phyloP scores from a whole-genome alignment of 2,113 vertebrate species.

The Anolis sagrei region DNA sequence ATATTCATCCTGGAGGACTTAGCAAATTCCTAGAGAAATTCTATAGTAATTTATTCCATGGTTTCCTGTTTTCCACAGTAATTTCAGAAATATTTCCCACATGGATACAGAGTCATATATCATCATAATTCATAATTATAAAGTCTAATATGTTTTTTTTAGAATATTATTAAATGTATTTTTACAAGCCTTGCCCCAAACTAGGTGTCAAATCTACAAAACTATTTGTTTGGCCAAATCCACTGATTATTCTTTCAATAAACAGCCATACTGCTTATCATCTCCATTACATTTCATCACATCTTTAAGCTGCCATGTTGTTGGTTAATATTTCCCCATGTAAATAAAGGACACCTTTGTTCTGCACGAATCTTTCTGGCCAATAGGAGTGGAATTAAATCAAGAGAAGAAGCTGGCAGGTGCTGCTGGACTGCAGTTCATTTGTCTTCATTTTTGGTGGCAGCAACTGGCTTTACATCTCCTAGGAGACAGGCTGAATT shows the following conservation, averaged over 20 bases:
- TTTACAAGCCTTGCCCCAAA: background rate
- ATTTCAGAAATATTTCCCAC: too few species aligned
- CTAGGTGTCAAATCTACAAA: background rate
- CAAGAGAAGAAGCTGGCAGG: conserved; percentile 30
- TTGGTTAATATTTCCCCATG: background rate
- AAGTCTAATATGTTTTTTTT: background rate
- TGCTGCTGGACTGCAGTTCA: conserved; percentile 29
- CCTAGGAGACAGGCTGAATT: conserved; percentile 46
- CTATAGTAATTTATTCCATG: too few species aligned
- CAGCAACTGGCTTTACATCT: conserved; percentile 48
- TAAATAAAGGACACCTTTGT: background rate
- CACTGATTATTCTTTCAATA: background rate
- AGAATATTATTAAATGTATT: background rate
- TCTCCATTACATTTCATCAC: background rate
- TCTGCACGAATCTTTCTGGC: background rate
- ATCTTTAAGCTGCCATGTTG: background rate
- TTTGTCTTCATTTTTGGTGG: conserved; percentile 47
- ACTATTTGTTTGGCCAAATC: background rate
- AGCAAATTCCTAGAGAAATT: too few species aligned
- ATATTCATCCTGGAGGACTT: too few species aligned
- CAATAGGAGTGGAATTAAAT: background rate
- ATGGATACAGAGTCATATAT: too few species aligned
- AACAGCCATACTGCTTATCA: background rate
- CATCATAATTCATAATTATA: background rate
- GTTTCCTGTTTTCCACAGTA: too few species aligned